Conservation (phyloP, 2,113 vertebrate genomes). For the Benitochromis conjunctus region DNA sequence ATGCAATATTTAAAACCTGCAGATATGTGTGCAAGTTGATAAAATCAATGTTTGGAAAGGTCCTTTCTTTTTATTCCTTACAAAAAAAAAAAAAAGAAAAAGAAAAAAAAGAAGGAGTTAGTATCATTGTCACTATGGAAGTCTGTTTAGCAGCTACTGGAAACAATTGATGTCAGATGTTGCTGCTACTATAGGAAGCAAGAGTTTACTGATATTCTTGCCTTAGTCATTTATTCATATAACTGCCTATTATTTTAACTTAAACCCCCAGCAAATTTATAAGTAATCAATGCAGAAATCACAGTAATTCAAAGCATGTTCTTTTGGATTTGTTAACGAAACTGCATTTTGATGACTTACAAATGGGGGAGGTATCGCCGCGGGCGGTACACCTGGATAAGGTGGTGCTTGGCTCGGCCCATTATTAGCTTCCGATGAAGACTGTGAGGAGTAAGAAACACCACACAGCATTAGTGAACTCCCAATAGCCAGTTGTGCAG, state of each 20-base stretch:
- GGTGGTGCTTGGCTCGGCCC: slow-evolving; percentile 77
- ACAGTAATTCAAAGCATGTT: background rate
- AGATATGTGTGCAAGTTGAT: background rate
- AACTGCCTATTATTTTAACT: background rate
- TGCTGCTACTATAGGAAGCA: background rate
- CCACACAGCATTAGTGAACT: slow-evolving; percentile 51
- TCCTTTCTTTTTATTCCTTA: background rate
- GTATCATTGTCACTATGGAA: background rate
- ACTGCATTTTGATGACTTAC: slow-evolving; percentile 70
- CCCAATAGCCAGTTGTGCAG: slow-evolving; percentile 8
- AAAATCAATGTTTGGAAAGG: background rate
- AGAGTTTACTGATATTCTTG: background rate
- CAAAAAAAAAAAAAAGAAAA: no score
- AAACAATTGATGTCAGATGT: background rate
- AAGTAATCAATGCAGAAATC: background rate
- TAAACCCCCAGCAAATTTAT: background rate
- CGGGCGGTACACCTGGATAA: slow-evolving; percentile 76
- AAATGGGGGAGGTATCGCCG: slow-evolving; percentile 77
- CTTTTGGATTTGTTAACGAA: background rate
- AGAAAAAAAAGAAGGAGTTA: background rate
- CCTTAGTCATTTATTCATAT: background rate
- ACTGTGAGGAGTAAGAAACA: slow-evolving; percentile 73
- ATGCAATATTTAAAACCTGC: background rate
- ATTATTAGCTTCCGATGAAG: slow-evolving; percentile 79
- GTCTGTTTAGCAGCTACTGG: background rate